phyloP scores from a whole-genome alignment of 2,113 vertebrate species.

The Archilochus colubris region DNA sequence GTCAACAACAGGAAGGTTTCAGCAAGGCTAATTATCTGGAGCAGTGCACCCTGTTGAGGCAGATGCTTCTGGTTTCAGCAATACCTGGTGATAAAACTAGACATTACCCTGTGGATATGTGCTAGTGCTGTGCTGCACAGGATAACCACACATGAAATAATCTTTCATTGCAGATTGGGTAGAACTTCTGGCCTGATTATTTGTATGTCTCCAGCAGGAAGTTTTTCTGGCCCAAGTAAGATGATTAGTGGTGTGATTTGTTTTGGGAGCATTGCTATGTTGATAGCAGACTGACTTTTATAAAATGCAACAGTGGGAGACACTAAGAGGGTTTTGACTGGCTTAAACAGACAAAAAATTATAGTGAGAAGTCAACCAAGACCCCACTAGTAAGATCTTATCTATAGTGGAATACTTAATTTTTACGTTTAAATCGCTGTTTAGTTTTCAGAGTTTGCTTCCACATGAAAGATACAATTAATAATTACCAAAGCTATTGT shows the following conservation, averaged over 20 bases:
- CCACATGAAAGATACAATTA: background rate
- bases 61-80: background rate
- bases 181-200: background rate
- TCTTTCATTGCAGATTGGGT: background rate
- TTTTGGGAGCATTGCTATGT: constrained; percentile 7
- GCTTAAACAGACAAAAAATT: background rate
- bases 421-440: constrained; percentile 13
- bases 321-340: constrained; percentile 23
- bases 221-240: background rate
- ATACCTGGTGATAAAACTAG: background rate
- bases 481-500: constrained; percentile 1
- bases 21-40: too few species aligned
- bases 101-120: background rate
- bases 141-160: background rate
- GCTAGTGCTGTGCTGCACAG: background rate
- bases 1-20: background rate
- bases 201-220: background rate
- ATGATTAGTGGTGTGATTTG: constrained; percentile 30
- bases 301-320: background rate
- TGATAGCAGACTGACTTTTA: constrained; percentile 42
- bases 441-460: constrained; percentile 10
- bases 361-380: background rate
- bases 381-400: constrained; percentile 24
- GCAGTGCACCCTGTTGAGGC: background rate
- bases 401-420: background rate